Conservation (phyloP, 2,113 vertebrate species). For the Oryzias javanicus region DNA sequence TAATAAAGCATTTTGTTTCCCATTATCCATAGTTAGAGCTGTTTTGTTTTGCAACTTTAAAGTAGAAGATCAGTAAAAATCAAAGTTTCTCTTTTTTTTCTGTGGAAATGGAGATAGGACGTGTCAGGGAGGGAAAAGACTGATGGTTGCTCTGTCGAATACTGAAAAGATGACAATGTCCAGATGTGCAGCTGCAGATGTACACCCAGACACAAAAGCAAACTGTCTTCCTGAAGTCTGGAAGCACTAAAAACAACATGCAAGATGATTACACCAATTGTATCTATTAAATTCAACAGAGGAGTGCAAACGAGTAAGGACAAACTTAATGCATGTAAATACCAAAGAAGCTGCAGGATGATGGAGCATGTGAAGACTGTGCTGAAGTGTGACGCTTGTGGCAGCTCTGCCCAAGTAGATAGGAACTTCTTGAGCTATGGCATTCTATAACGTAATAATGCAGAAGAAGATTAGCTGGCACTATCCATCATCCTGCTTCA, state of each 20-base stretch:
- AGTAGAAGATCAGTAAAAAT: conserved; percentile 52
- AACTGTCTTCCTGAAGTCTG: conserved; percentile 30
- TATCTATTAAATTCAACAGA: conserved; percentile 41
- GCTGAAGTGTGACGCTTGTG: not conserved
- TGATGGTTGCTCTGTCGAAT: conserved; percentile 56
- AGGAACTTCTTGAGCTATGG: conserved; percentile 20
- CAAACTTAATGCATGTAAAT: conserved; percentile 17
- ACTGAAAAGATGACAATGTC: conserved; percentile 66
- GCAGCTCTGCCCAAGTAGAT: conserved; percentile 30
- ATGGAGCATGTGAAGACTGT: conserved; percentile 1
- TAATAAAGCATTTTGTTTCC: conserved; percentile 66
- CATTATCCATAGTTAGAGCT: conserved; percentile 47
- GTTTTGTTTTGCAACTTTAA: conserved; percentile 70
- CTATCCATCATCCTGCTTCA: conserved; percentile 51
- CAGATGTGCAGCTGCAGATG: conserved; percentile 78
- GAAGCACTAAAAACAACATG: conserved; percentile 66
- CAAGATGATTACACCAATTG: conserved; percentile 45
- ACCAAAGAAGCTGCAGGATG: too few species aligned
- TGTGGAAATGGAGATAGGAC: conserved; percentile 40
- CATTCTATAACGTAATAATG: conserved; percentile 21
- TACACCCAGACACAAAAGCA: conserved; percentile 60
- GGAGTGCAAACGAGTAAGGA: conserved; percentile 32
- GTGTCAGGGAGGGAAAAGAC: conserved; percentile 55
- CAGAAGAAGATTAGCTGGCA: conserved; percentile 32
- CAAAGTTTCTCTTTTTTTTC: conserved; percentile 35